phyloP scores from a whole-genome alignment of 2,113 vertebrate genomes.

The Cettia cetti region DNA sequence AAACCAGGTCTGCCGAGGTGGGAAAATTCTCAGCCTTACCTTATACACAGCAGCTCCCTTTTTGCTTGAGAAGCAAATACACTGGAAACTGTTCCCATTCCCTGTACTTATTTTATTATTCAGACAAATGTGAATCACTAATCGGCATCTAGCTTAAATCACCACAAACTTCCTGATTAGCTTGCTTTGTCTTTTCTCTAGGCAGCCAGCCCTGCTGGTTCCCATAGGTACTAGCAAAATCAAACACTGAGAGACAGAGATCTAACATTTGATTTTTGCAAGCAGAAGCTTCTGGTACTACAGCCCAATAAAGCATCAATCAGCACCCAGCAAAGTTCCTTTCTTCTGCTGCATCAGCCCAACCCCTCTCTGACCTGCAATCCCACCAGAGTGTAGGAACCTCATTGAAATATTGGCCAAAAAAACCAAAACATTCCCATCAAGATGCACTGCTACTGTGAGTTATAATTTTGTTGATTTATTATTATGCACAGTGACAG shows the following conservation, averaged over 20 bases:
- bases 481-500: neutral
- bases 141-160: slow-evolving; percentile 26
- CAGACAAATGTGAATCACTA: slow-evolving; percentile 18
- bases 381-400: neutral
- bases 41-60: neutral
- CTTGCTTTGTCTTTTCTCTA: slow-evolving; percentile 40
- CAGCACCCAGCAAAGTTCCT: neutral
- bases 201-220: slow-evolving; percentile 13
- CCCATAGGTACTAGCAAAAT: slow-evolving; percentile 39
- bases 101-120: slow-evolving; percentile 8
- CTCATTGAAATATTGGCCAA: slow-evolving; percentile 45
- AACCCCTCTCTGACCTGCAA: neutral
- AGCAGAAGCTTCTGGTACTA: slow-evolving; percentile 1
- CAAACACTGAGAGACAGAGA: slow-evolving; percentile 18
- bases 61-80: neutral
- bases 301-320: neutral
- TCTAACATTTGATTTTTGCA: slow-evolving; percentile 33
- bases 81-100: neutral
- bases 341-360: neutral
- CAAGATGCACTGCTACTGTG: neutral
- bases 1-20: neutral
- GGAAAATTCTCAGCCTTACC: slow-evolving; percentile 22
- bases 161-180: slow-evolving; percentile 5
- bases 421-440: neutral
- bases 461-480: neutral